Conservation (phyloP, 2,797 vertebrate genomes). For the Enteromius fasciolatus region DNA sequence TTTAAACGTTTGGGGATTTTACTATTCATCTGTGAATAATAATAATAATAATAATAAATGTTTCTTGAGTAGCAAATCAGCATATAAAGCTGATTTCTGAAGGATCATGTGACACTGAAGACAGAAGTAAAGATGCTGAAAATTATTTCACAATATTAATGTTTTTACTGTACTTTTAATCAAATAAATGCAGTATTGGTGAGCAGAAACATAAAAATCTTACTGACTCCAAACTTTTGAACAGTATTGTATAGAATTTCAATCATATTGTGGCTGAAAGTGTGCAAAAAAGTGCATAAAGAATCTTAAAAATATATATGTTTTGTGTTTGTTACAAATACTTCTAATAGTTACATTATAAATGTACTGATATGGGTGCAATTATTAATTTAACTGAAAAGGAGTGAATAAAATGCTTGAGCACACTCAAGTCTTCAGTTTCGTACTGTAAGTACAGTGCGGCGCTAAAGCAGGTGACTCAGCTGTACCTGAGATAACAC, state of each 20-base stretch:
- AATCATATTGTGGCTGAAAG: neutral
- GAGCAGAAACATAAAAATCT: neutral
- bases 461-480: neutral
- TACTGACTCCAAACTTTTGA: neutral
- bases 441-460: neutral
- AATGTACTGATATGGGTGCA: neutral
- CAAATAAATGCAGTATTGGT: neutral
- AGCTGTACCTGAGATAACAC: slow-evolving; percentile 89
- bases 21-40: neutral
- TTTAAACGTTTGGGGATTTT: neutral
- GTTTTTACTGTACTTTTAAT: neutral
- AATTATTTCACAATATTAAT: too few relatives aligned
- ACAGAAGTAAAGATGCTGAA: too few relatives aligned
- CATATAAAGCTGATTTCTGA: neutral
- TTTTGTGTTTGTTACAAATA: neutral
- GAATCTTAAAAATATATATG: neutral
- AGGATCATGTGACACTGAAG: neutral
- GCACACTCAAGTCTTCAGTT: neutral
- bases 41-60: neutral
- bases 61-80: neutral
- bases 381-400: neutral
- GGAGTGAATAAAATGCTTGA: neutral
- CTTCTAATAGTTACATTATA: neutral
- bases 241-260: neutral
- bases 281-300: neutral